A percentile compares a stretch with the other conserved stretches of the same genome.
These are phyloP conservation scores for Euschistus heros DNA, from an alignment of 1,140 invertebrate genomes.

Conservation along the genomic window DNA sequence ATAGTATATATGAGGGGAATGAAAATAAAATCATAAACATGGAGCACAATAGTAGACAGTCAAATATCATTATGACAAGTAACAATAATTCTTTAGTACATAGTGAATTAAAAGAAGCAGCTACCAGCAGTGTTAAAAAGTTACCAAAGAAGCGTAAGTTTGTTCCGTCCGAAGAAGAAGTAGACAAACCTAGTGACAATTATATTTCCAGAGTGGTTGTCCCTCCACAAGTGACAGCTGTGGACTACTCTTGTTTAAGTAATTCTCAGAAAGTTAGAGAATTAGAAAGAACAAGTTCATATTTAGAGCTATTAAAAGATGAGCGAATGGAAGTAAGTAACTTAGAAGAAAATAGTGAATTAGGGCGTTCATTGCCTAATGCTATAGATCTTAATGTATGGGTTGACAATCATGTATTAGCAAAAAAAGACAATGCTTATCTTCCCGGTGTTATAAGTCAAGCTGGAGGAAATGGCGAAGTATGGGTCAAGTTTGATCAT, in stretches of 20 bases:
- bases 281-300: neutral
- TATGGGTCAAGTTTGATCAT: slow-evolving; percentile 63
- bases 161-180: slow-evolving; percentile 65
- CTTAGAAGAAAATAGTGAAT: slow-evolving; percentile 30
- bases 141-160: slow-evolving; percentile 83
- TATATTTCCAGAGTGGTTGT: slow-evolving; percentile 37
- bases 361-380: slow-evolving; percentile 26
- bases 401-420: slow-evolving; percentile 79
- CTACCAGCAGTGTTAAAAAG: slow-evolving; percentile 39
- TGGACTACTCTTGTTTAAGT: slow-evolving; percentile 44
- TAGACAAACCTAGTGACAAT: slow-evolving; percentile 31
- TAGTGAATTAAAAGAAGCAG: slow-evolving; percentile 24
- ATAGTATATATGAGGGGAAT: slow-evolving; percentile 16
- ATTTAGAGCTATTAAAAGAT: slow-evolving; percentile 18
- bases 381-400: slow-evolving; percentile 77
- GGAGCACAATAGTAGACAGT: slow-evolving; percentile 10
- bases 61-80: slow-evolving; percentile 27
- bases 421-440: slow-evolving; percentile 69
- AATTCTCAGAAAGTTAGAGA: slow-evolving; percentile 17
- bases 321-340: slow-evolving; percentile 27
- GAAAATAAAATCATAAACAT: slow-evolving; percentile 17
- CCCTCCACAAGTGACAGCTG: slow-evolving; percentile 46
- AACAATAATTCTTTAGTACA: slow-evolving; percentile 24
- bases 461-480: slow-evolving; percentile 44
- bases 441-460: slow-evolving; percentile 65